Conservation (phyloP, 1,140 invertebrate species). For the Hestina assimilis region DNA sequence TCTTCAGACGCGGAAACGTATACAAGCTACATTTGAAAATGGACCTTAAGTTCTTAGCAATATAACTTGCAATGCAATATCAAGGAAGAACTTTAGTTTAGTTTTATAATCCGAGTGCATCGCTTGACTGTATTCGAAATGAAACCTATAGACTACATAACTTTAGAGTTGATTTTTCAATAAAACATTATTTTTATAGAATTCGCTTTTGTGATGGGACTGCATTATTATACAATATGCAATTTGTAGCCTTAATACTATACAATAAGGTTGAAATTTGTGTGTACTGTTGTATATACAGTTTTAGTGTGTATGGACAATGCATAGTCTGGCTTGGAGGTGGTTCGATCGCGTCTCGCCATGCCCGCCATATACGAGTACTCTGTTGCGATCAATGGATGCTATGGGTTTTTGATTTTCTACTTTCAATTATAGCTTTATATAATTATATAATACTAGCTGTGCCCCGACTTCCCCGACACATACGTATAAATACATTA, state of each 20-base stretch:
- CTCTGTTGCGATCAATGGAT: slow-evolving; percentile 22
- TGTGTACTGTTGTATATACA: background rate
- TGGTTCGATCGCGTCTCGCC: slow-evolving; percentile 25
- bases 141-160: background rate
- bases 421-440: too few relatives aligned
- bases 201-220: slow-evolving; percentile 14
- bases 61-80: slow-evolving; percentile 4
- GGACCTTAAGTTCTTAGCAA: background rate
- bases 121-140: background rate
- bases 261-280: slow-evolving; percentile 6
- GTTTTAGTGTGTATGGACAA: slow-evolving; percentile 16
- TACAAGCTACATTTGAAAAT: background rate
- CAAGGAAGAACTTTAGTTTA: background rate
- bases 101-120: slow-evolving; percentile 5
- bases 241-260: background rate
- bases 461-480: too few relatives aligned
- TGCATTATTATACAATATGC: background rate
- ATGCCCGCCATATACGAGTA: slow-evolving; percentile 18
- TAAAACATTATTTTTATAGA: background rate
- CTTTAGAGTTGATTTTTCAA: background rate
- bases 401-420: too few relatives aligned
- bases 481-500: too few relatives aligned
- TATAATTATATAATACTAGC: too few relatives aligned
- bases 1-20: slow-evolving; percentile 26
- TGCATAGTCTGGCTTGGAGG: slow-evolving; percentile 29